Percentiles rank a stretch among this genome's conserved stretches.
Conservation (phyloP, 2,113 vertebrate genomes). For the Xyrauchen texanus region DNA sequence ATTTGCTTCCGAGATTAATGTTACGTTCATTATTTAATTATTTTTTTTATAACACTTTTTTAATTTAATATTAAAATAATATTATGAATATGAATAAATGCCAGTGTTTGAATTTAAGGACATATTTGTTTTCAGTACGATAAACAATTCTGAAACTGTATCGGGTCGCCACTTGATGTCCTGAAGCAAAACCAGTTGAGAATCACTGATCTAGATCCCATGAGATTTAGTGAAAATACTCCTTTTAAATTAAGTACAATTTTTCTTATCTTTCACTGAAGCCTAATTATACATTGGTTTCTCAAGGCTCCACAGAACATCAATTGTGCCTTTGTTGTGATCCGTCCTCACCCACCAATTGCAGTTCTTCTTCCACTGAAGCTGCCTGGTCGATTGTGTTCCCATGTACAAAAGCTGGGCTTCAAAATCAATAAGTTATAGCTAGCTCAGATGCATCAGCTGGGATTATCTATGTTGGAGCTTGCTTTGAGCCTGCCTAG, state of each 20-base stretch:
- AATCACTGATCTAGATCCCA: neutral
- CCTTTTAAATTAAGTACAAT: constrained; percentile 44
- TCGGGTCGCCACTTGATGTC: no score
- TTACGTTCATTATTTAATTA: no score
- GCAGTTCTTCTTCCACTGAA: constrained; percentile 48
- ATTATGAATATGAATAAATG: no score
- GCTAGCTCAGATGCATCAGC: constrained; percentile 63
- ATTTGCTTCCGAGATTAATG: no score
- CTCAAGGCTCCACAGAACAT: constrained; percentile 46
- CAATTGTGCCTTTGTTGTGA: constrained; percentile 50
- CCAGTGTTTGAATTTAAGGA: no score
- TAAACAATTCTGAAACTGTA: no score
- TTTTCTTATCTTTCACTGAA: constrained; percentile 49
- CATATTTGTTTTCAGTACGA: no score
- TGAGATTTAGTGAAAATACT: constrained; percentile 35
- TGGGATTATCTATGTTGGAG: constrained; percentile 65
- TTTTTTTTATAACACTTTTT: no score
- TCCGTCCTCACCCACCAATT: constrained; percentile 22
- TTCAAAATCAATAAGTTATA: constrained; percentile 65
- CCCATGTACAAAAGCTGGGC: constrained; percentile 56
- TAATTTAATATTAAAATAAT: no score
- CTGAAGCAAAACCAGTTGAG: no score
- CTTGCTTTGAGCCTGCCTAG: constrained; percentile 54
- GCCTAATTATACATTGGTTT: constrained; percentile 58
- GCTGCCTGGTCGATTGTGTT: constrained; percentile 59